Evolutionary conservation across 2,888 invertebrate species (phyloP), one percentile per base, ranked within the genome.

Genomic region (Caenorhabditis zanzibari): DNA sequence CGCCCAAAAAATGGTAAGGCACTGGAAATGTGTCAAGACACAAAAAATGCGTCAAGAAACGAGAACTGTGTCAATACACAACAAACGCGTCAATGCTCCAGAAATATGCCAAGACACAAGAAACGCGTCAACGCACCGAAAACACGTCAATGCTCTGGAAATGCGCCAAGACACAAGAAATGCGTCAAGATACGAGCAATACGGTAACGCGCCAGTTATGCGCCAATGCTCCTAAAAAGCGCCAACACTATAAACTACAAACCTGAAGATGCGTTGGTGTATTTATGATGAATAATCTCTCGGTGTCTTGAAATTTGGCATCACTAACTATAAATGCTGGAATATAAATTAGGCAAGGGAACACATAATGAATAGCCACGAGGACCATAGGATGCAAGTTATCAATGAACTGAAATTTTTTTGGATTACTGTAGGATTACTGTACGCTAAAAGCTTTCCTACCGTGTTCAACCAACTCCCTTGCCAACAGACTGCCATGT

Each of bases 271-370:
- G 77, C 0, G 52, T 24, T 1, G 49, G 41, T 7, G 71, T 54
- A 28, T 79, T 79, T 10, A 79, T 38, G 44, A 79, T 68, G 24
- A 79, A 80, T 5, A 80, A 22, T 14, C 16, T 64, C 4, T 63
- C 38, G 0, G 35, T 19, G 12, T 63, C 58, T 14, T 58, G 49
- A 49, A 80, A 80, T 41, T 35, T 52, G 0, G 79, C 79, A 38
- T 72, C 19, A 41, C 79, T 80, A 2, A 72, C 64, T 7, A 72
- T 9, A 38, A 80, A 72, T 0, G 79, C 79, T 0, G 79, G 79
- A 1, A 63, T 80, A 35, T 72, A 80, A n/a, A 80, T 44, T 10
- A 80, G 22, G 32, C 63, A 58, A 3, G 79, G 72, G 9, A 71
- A 9, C 14, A 32, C 32, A 44, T 69, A 80, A 24, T 80, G 79